These are phyloP conservation scores for Sitta europaea DNA, from an alignment of 2,113 vertebrate species.

Conservation along the genomic window DNA sequence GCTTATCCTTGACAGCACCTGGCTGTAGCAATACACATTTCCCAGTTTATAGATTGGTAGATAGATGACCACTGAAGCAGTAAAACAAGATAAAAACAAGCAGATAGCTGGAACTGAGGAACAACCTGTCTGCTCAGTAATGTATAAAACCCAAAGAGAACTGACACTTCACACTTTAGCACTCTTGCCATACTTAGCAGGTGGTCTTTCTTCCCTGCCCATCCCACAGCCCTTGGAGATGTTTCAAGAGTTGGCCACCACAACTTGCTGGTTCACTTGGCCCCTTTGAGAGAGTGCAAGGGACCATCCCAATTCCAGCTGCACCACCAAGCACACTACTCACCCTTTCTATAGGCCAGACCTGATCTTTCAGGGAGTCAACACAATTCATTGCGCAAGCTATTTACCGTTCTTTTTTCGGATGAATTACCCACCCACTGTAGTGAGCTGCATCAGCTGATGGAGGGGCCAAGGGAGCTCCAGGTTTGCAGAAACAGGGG, in stretches of 20 bases:
- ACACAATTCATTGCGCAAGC: not conserved
- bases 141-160: not conserved
- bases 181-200: not conserved
- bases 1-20: not conserved
- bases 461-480: not conserved
- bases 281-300: not conserved
- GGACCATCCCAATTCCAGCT: not conserved
- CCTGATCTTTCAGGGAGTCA: not conserved
- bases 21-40: not conserved
- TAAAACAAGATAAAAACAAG: not conserved
- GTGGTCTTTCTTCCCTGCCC: not conserved
- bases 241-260: not conserved
- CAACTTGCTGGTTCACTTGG: not conserved
- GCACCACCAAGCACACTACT: not conserved
- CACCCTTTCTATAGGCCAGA: not conserved
- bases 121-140: not conserved
- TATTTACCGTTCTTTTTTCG: not conserved
- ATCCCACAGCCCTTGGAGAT: not conserved
- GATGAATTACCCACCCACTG: not conserved
- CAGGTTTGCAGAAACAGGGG: not conserved
- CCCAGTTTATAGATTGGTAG: not conserved
- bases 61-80: not conserved
- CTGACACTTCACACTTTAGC: not conserved
- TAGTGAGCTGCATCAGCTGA: not conserved
- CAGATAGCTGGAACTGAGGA: not conserved